Evolutionary conservation across 2,797 vertebrate genomes (phyloP), one percentile per base, ranked within the genome.

Genomic region (Anolis apletophallus): DNA sequence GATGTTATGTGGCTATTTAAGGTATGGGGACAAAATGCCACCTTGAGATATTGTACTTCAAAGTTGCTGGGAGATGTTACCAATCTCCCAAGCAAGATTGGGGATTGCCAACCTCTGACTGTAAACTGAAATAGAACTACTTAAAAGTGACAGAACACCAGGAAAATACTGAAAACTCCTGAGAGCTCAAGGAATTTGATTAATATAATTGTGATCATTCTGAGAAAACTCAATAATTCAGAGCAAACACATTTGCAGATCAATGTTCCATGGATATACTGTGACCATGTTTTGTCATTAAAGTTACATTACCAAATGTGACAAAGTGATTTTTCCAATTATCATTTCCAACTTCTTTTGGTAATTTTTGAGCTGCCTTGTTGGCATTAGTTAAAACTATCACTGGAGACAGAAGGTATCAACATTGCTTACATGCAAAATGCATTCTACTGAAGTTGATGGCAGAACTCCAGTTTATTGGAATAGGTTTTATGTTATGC

Each of bases 361-460:
- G 87, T 89, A 91, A 19, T 89, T 74, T 90, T 9, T 83, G 29
- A 0, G 88, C 87, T 91, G 76, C 88, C 80, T 88, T 80, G 82
- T 0, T 71, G 32, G 73, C 11, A 73, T 5, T 1, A 80, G 71
- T 86, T 80, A 85, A 54, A 94, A 90, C 36, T 85, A 34, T 71
- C 75, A 19, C 85, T 85, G 76, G 86, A 75, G 71, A 68, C 80
- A 91, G 85, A 90, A 85, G 71, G 72, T 69, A 89, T 54, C 78
- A 69, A 61, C 59, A 93, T 61, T 61, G 32, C 17, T 72, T 72
- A 61, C 36, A 79, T 80, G 40, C 68, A 72, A 72, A 57, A 78
- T 19, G 79, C 54, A 85, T 80, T 54, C 36, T 29, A 61, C 50
- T 72, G 76, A 61, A 80, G 29, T 85, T 29, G 72, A 73, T 80